A percentile compares a stretch with the other conserved stretches of the same genome.
These are phyloP conservation scores for Melopsittacus undulatus DNA, from an alignment of 2,797 vertebrate genomes.

Conservation along the genomic window DNA sequence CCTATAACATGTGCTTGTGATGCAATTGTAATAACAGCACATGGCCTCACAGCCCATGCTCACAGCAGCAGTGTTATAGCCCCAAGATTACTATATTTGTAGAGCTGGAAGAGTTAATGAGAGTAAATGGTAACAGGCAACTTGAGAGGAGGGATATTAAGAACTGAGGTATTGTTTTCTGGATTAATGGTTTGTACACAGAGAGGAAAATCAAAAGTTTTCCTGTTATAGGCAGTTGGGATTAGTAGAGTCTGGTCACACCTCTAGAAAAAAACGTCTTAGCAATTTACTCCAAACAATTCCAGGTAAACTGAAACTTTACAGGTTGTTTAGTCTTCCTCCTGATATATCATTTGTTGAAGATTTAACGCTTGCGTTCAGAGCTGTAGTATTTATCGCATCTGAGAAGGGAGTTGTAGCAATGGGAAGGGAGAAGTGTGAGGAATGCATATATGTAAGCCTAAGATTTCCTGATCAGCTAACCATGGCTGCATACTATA, in stretches of 20 bases:
- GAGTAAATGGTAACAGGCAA: conserved; percentile 19
- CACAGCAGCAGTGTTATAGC: background rate
- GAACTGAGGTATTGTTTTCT: conserved; percentile 42
- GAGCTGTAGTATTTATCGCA: background rate
- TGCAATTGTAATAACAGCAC: background rate
- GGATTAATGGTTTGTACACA: conserved; percentile 27
- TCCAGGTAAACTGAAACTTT: conserved; percentile 25
- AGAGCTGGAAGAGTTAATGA: conserved; percentile 43
- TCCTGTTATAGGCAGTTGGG: conserved; percentile 29
- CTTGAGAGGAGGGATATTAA: conserved; percentile 41
- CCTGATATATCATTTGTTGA: background rate
- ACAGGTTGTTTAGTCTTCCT: background rate
- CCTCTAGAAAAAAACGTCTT: background rate
- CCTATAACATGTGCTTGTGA: background rate
- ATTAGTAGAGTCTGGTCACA: conserved; percentile 30
- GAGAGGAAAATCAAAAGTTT: conserved; percentile 41
- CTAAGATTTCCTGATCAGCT: background rate
- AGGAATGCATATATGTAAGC: background rate
- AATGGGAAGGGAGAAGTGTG: background rate
- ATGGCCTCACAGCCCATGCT: background rate
- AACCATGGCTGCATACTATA: background rate
- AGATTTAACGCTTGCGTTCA: background rate
- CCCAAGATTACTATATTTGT: background rate
- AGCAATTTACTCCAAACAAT: conserved; percentile 26
- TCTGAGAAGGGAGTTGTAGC: background rate